Evolutionary conservation across 2,113 vertebrate species (phyloP).

Genomic region (Vanacampus margaritifer): DNA sequence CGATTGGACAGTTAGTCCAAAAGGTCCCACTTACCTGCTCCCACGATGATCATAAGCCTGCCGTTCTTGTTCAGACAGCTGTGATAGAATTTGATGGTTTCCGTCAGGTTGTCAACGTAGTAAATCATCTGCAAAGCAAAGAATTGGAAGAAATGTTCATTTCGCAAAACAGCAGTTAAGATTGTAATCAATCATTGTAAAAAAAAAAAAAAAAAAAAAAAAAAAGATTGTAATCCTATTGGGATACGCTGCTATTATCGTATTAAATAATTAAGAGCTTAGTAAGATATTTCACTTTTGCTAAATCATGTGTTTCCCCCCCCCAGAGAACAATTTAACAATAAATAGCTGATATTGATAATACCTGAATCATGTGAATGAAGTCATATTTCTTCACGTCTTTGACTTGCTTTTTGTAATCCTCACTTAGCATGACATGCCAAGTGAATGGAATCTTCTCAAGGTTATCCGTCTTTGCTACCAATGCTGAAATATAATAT

Average conservation of each 20-base stretch:
- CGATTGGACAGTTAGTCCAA: not conserved
- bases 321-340: too few relatives aligned
- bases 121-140: conserved; percentile 72
- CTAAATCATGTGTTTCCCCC: too few relatives aligned
- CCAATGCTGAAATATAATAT: conserved; percentile 68
- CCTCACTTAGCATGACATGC: conserved; percentile 75
- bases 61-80: conserved; percentile 66
- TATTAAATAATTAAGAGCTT: too few relatives aligned
- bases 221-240: too few relatives aligned
- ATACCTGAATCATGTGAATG: conserved; percentile 91
- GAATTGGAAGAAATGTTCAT: not conserved
- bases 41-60: conserved; percentile 74
- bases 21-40: conserved; percentile 56
- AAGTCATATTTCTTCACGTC: conserved; percentile 80
- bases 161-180: not conserved
- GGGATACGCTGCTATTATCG: too few relatives aligned
- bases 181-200: too few relatives aligned
- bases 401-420: conserved; percentile 75
- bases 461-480: conserved; percentile 71
- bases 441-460: conserved; percentile 80
- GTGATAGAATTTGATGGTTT: conserved; percentile 74
- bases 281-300: too few relatives aligned
- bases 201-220: too few relatives aligned
- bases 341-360: not conserved
- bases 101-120: conserved; percentile 61